Base-by-base conservation (phyloP, 2,797 vertebrate genomes). In the Apogon hyalosoma region DNA sequence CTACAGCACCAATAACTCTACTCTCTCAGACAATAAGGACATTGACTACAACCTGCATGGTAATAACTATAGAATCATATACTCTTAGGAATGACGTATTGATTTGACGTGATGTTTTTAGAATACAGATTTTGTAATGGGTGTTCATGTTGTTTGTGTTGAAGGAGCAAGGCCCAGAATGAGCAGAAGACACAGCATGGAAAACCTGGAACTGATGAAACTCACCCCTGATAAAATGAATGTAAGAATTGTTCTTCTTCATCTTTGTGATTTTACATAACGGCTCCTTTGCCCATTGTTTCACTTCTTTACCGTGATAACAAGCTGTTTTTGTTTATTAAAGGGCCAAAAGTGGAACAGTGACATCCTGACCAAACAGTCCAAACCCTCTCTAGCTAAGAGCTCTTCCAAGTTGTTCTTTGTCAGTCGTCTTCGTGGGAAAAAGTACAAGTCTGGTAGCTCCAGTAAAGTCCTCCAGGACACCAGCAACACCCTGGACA, bases 191-290 rank as follows among this genome's bases (percentile, higher is more conserved):
- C 95, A 95, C 92, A 99, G 97, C 79, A 99, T 99, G 98, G 98
- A 99, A 90, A 99, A 99, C 83, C 95, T 99, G 92, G 97, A 99
- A 80, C 95, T 99, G 75, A 94, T 99, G 95, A 97, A 97, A 80
- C 90, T 99, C 82, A 97, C 96, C 0, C 97, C 97, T 54, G 98
- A 99, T 89, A 98, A 98, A 93, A 95, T 98, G 65, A 86, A 90
- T 38, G 91, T 92, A 78, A 88, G 85, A 68, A 11, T 47, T 1
- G 11, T 64, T 7, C 13, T 56, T 18, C 18, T 4, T 7, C n/a
- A 16, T 24, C 19, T 43, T 47, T 40, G 38, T 15, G 33, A 51
- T 47, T 64, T 12, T 41, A 47, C 45, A 14, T 7, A 11, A 42
- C 19, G 0, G 6, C 9, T 47, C 39, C 40, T 16, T 12, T 42